Evolutionary conservation across 2,888 invertebrate genomes (phyloP).

Genomic region (Lasioglossum zephyrum): DNA sequence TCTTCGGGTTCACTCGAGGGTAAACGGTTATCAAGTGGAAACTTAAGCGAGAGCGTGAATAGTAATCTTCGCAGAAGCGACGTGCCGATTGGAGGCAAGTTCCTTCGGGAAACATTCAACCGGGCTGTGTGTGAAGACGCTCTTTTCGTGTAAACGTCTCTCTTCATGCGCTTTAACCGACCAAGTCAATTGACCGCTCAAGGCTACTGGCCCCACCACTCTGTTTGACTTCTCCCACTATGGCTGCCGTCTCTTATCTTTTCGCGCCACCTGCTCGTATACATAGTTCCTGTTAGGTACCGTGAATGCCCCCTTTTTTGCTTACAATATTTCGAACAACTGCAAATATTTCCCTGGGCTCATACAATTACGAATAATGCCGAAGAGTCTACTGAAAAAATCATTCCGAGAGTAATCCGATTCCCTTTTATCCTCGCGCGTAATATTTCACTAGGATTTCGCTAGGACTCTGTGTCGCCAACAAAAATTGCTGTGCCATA

Average conservation of each 20-base stretch:
- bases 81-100: background rate
- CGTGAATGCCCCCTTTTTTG: background rate
- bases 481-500: too few species aligned
- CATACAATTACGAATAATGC: background rate
- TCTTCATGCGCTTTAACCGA: constrained; percentile 11
- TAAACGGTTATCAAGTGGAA: background rate
- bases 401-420: background rate
- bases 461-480: too few species aligned
- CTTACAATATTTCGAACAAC: background rate
- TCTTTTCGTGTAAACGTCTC: background rate
- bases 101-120: background rate
- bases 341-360: background rate
- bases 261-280: background rate
- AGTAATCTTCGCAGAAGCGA: constrained; percentile 2
- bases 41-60: background rate
- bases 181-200: constrained; percentile 17
- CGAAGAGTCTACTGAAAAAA: background rate
- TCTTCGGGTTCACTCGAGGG: background rate
- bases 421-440: background rate
- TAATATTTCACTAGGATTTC: background rate
- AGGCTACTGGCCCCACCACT: background rate
- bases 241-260: background rate
- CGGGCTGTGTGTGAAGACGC: background rate
- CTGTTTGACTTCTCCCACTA: constrained; percentile 4
- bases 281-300: background rate